Percentiles rank a stretch among this genome's conserved stretches.
These are phyloP conservation scores for Tetheella fluctuosa DNA, from an alignment of 2,888 invertebrate species.

Conservation along the genomic window DNA sequence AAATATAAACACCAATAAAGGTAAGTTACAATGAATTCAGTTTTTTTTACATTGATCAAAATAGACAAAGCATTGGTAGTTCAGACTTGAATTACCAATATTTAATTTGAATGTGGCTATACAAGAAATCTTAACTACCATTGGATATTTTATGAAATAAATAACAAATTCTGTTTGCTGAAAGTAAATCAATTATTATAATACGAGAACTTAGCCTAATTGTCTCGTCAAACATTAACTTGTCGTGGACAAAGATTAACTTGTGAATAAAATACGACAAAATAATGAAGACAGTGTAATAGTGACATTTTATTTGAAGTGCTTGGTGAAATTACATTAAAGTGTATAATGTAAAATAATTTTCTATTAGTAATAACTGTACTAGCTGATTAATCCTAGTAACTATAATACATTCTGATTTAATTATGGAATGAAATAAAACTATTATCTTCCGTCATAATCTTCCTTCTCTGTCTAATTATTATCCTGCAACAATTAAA, in stretches of 20 bases:
- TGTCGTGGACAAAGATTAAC: not conserved
- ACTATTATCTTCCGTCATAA: not conserved
- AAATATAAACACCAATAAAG: no score
- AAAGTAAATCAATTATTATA: not conserved
- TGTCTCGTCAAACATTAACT: not conserved
- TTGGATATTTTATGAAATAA: not conserved
- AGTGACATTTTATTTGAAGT: not conserved
- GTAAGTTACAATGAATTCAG: no score
- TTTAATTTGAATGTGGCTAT: not conserved
- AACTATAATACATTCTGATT: not conserved
- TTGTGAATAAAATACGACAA: conserved; percentile 1
- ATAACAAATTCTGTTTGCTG: not conserved
- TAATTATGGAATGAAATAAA: not conserved
- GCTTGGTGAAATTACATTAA: not conserved
- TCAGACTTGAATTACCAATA: not conserved
- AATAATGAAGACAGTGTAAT: not conserved
- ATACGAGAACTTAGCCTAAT: not conserved
- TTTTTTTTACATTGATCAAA: not conserved
- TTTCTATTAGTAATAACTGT: not conserved
- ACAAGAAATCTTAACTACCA: not conserved
- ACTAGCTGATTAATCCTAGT: no score
- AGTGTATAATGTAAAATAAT: not conserved
- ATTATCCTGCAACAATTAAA: not conserved
- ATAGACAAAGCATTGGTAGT: not conserved
- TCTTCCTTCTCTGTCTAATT: conserved; percentile 1